Base-by-base conservation (phyloP, 1,140 invertebrate genomes). In the Globodera rostochiensis region DNA sequence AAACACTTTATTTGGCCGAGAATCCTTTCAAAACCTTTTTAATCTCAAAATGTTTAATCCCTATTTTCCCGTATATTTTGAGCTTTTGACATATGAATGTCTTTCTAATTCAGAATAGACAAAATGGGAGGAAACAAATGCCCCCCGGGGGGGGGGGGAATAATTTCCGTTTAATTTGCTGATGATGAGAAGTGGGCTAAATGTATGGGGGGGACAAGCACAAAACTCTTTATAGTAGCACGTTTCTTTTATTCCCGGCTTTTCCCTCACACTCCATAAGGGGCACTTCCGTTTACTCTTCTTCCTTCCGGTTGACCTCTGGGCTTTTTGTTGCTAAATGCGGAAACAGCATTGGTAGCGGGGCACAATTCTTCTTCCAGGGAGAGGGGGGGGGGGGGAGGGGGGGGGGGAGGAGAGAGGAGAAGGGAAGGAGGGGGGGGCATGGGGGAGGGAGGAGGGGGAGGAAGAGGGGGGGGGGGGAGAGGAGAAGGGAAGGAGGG, bases 11-110 rank as follows among this genome's bases (percentile, higher is more conserved):
- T 36, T 36, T 36, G 36, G 36, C 45, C 4, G 9, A 70, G 45
- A 70, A 45, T 45, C 45, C 9, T 9, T 70, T 70, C 45, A 70
- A 70, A 70, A 70, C 67, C 25, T 70, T 70, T 70, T 70, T 70
- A 45, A 11, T 45, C 45, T 36, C 67, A 70, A 36, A 36, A 7
- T 70, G 25, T 70, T 70, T 70, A 11, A 8, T 70, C 45, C 45
- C 45, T 36, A 9, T 11, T 6, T 36, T 70, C 45, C 25, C 25
- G 9, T 70, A 25, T 70, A 25, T 8, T 70, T 70, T 8, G 45
- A 70, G 11, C 21, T 11, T 36, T 6, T 21, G 46, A 6, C 19
- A 21, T n/a, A 73, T 25, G 6, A 73, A n/a, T n/a, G 50, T 73
- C 50, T 7, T 73, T 73, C n/a, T n/a, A 73, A 36, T 36, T 36